phyloP scores from a whole-genome alignment of 2,888 invertebrate species.

The Apamea crenata region DNA sequence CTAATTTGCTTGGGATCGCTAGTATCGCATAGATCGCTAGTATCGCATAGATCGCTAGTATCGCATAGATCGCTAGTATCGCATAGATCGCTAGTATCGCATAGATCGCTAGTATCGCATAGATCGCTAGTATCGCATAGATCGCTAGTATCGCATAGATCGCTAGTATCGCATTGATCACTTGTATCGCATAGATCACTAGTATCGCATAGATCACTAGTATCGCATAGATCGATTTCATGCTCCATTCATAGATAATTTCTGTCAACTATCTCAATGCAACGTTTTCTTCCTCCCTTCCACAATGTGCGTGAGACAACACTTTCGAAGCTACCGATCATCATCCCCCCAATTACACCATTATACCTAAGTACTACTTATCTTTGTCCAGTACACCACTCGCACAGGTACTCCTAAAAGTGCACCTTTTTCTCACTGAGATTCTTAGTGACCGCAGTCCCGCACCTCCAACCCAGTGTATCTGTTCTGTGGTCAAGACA shows the following conservation, averaged over 20 bases:
- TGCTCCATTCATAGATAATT: no score
- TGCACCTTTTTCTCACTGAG: background rate
- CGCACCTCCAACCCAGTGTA: background rate
- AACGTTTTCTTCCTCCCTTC: background rate
- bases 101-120: background rate
- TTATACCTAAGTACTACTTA: background rate
- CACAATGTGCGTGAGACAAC: background rate
- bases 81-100: background rate
- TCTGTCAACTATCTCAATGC: background rate
- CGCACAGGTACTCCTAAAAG: background rate
- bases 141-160: background rate
- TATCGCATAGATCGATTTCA: background rate
- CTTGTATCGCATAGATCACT: no score
- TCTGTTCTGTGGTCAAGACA: conserved; percentile 23
- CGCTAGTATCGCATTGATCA: background rate
- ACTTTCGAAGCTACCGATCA: background rate
- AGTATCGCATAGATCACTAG: background rate
- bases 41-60: background rate
- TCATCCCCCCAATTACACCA: background rate
- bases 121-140: background rate
- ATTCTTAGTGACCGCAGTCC: background rate
- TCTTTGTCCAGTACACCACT: background rate
- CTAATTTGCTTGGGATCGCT: background rate
- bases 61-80: background rate
- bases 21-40: background rate